Evolutionary conservation across 1,140 invertebrate genomes (phyloP), one percentile per base, ranked within the genome.

Genomic region (Eriosoma lanigerum): DNA sequence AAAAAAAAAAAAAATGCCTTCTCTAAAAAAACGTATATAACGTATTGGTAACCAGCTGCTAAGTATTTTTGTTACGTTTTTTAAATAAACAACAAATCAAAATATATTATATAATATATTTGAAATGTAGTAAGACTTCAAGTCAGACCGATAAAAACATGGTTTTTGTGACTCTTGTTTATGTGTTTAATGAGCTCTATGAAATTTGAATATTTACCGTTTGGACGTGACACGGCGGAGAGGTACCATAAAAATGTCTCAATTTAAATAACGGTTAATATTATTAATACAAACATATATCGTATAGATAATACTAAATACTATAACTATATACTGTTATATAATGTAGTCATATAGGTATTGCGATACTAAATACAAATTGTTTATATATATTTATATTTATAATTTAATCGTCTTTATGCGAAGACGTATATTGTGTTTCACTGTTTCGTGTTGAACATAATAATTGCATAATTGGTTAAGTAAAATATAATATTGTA

Each of bases 61-160:
- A 52, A 4, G 24, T 46, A 29, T 62, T 78, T 60, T 62, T 62
- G 21, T 62, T 38, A 44, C 24, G 38, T 19, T 58, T 56, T 75
- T 52, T 46, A 38, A 60, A 78, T 46, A 58, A 62, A 13, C 44
- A 62, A 78, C 56, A 78, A 78, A 78, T 78, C 75, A 44, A 60
- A 62, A 60, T n/a, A n/a, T 62, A 50, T 1, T 48, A 48, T 46
- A 52, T 50, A 50, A 52, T 72, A 50, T 78, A 48, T 75, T 75
- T 58, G 44, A 52, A 58, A 75, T 75, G 12, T 58, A 17, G 26
- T 56, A 38, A 24, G 44, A 38, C 56, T 78, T 62, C 60, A 19
- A 78, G 56, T 44, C 32, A 58, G 52, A 29, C 56, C 56, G 48
- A 78, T 78, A 62, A 78, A 62, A 78, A 78, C 4, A n/a, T 38